Conservation (phyloP, 2,888 invertebrate genomes). For the Cryptus viduatorius region DNA sequence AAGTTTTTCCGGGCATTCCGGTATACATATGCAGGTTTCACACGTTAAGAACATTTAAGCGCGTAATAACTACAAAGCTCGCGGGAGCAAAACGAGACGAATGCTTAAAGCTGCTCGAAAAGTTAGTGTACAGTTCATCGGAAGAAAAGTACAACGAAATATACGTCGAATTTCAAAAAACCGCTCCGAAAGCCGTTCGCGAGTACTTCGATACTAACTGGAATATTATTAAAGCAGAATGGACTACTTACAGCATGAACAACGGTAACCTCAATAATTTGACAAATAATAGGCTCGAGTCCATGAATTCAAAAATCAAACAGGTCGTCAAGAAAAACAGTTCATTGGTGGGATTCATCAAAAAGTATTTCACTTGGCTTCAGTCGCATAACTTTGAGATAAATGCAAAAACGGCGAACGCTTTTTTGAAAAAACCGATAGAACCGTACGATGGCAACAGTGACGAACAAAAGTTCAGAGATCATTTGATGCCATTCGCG, state of each 20-base stretch:
- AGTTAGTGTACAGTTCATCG: slow-evolving; percentile 20
- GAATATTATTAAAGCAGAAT: neutral
- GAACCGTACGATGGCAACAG: neutral
- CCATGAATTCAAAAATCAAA: slow-evolving; percentile 31
- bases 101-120: slow-evolving; percentile 1
- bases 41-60: slow-evolving; percentile 16
- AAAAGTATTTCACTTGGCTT: slow-evolving; percentile 15
- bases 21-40: slow-evolving; percentile 44
- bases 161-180: neutral
- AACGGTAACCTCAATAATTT: neutral
- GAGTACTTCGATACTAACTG: slow-evolving; percentile 30
- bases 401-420: slow-evolving; percentile 2
- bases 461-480: neutral
- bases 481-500: neutral
- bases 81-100: neutral
- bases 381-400: neutral
- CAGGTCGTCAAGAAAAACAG: slow-evolving; percentile 20
- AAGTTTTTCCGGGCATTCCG: slow-evolving; percentile 29
- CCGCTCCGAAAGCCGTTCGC: neutral
- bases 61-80: neutral
- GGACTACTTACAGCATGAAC: slow-evolving; percentile 15
- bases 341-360: slow-evolving; percentile 2
- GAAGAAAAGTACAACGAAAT: neutral
- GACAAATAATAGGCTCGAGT: slow-evolving; percentile 31
- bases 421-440: slow-evolving; percentile 2